A percentile compares a stretch with the other conserved stretches of the same genome.
Conservation (phyloP, 2,113 vertebrate genomes). For the Eurystomus gularis region DNA sequence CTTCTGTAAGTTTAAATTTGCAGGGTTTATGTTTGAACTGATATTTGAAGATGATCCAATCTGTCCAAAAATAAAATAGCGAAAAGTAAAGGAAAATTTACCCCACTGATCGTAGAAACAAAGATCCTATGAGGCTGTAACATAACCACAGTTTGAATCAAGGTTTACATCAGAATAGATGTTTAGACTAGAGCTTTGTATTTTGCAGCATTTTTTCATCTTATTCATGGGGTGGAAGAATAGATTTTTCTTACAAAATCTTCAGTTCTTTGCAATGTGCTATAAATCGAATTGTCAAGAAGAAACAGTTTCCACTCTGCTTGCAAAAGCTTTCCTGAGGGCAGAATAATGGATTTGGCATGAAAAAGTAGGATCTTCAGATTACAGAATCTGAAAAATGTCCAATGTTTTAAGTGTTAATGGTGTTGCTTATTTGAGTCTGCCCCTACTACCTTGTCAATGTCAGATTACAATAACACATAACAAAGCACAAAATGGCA, state of each 20-base stretch:
- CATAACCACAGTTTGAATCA: not conserved
- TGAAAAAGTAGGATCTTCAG: not conserved
- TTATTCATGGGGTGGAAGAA: not conserved
- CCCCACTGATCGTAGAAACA: not conserved
- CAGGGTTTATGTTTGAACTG: not conserved
- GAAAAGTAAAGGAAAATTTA: not conserved
- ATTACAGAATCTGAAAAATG: not conserved
- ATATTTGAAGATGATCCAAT: not conserved
- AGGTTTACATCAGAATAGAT: not conserved
- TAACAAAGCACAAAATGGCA: not conserved
- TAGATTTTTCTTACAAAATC: not conserved
- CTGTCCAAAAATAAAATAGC: not conserved
- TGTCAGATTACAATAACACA: not conserved
- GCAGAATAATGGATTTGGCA: not conserved
- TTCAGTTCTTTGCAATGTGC: not conserved
- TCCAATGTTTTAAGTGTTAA: constrained; percentile 9
- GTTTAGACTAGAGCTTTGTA: not conserved
- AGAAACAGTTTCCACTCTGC: not conserved
- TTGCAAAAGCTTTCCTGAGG: not conserved
- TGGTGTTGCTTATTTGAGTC: not conserved
- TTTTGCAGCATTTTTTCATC: constrained; percentile 6
- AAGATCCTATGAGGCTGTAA: not conserved
- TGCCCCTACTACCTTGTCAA: not conserved
- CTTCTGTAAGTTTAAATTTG: not conserved
- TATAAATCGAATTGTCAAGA: not conserved